Base-by-base conservation (phyloP, 1,140 invertebrate genomes). In the Brachionus koreanus region DNA sequence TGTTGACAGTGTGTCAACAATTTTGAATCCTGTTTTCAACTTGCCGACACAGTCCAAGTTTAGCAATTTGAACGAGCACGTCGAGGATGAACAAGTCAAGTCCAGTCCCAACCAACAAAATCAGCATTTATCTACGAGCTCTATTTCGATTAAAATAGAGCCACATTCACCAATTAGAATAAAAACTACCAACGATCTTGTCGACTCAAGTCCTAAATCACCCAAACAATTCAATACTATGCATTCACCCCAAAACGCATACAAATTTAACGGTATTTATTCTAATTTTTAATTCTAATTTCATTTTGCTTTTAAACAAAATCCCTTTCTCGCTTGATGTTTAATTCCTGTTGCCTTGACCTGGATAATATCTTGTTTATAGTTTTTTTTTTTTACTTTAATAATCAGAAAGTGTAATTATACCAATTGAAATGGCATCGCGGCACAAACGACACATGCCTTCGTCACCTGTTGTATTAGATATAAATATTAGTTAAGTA, bases 291-390 rank as follows among this genome's bases (percentile, higher is more conserved):
- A 13, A 46, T 25, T 25, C 12, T 46, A 46, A 23, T 23, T 42
- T 43, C 43, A 33, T 43, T 72, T 74, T 74, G 23, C 33, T 25
- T 74, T 23, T 37, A 23, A 29, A 43, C 19, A 74, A 74, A 74
- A 46, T 74, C 69, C 69, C 69, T 74, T 74, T 74, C 65, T 69
- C 65, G 65, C 65, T 74, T 74, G 37, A 46, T 74, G 33, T 72
- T 72, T 72, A 35, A 16, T 12, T 72, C 10, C 39, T 37, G 5
- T 42, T 42, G 12, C 23, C 9, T 7, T 46, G 39, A 4, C 7
- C 43, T 25, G 9, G 0, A 19, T 25, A 25, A 46, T 25, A 74
- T 39, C 5, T 16, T 69, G 16, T 39, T 69, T 69, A 37, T 69
- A n/a, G 2, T 69, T 69, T 69, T 69, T 57, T 57, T 57, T 57